A percentile compares a stretch with the other conserved stretches of the same genome.
Evolutionary conservation across 2,113 vertebrate species (phyloP).

Genomic region (Grantiella picta): DNA sequence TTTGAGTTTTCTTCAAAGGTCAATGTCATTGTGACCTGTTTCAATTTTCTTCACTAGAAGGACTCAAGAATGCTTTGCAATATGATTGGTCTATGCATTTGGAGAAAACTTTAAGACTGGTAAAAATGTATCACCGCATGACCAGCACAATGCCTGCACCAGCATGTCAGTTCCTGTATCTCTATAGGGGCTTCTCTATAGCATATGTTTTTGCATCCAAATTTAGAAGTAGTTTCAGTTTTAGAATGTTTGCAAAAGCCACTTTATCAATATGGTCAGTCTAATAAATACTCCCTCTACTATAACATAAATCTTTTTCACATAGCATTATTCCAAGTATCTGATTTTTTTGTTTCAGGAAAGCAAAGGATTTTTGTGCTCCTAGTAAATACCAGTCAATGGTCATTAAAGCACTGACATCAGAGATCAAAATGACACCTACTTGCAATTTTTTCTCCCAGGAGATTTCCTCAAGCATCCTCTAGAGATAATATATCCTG

Average conservation of each 20-base stretch:
- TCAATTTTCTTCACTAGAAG: constrained; percentile 8
- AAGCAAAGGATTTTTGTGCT: neutral
- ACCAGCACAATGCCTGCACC: neutral
- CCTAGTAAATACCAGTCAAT: neutral
- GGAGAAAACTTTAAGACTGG: neutral
- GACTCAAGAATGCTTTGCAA: neutral
- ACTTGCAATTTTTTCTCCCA: neutral
- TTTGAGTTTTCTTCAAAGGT: constrained; percentile 35
- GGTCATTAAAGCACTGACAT: neutral
- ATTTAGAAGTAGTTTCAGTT: neutral
- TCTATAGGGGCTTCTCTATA: neutral
- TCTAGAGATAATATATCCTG: neutral
- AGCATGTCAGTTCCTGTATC: neutral
- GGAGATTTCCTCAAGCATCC: neutral
- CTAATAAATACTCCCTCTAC: neutral
- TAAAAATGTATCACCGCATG: neutral
- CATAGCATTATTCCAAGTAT: neutral
- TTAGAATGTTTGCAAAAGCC: neutral
- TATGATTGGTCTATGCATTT: neutral
- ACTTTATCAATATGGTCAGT: neutral
- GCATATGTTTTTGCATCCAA: neutral
- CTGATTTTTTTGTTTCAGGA: neutral
- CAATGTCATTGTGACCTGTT: neutral
- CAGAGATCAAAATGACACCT: neutral
- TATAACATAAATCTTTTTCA: fast-evolving